Evolutionary conservation across 2,888 invertebrate species (phyloP).

Genomic region (Phaonia tiefii): DNA sequence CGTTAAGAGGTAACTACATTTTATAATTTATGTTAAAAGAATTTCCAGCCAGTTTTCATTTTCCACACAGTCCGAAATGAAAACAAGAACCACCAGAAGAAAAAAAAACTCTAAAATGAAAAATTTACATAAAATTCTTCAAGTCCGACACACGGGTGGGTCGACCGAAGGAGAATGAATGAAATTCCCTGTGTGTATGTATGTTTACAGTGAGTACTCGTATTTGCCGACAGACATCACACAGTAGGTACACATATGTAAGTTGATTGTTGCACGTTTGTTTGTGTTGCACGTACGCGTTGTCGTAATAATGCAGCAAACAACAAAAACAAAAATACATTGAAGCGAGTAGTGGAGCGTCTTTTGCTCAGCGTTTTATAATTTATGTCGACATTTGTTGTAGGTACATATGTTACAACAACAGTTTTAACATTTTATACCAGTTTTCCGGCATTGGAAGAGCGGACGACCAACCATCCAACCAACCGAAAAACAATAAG

Average conservation of each 20-base stretch:
- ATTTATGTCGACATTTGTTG: slow-evolving; percentile 61
- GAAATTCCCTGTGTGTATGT: too few species aligned
- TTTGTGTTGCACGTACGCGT: background rate
- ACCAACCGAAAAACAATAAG: slow-evolving; percentile 6
- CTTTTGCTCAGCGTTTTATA: slow-evolving; percentile 43
- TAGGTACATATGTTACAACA: slow-evolving; percentile 54
- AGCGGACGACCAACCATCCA: slow-evolving; percentile 4
- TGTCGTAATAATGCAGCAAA: background rate
- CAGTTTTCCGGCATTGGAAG: slow-evolving; percentile 56
- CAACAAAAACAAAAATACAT: background rate
- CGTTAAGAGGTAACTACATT: slow-evolving; percentile 8
- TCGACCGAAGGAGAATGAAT: background rate
- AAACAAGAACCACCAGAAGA: background rate
- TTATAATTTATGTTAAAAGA: slow-evolving; percentile 59
- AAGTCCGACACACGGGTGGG: slow-evolving; percentile 21
- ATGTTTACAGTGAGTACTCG: too few species aligned
- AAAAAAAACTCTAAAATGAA: slow-evolving; percentile 27
- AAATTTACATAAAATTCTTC: slow-evolving; percentile 66
- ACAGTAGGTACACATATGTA: too few species aligned
- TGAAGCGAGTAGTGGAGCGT: background rate
- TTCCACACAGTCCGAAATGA: background rate
- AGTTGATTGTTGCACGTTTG: background rate
- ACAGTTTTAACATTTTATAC: slow-evolving; percentile 61
- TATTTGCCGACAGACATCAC: background rate
- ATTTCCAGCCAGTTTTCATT: slow-evolving; percentile 47